Evolutionary conservation across 2,113 vertebrate species (phyloP).

Genomic region (Phylloscopus whistleri): DNA sequence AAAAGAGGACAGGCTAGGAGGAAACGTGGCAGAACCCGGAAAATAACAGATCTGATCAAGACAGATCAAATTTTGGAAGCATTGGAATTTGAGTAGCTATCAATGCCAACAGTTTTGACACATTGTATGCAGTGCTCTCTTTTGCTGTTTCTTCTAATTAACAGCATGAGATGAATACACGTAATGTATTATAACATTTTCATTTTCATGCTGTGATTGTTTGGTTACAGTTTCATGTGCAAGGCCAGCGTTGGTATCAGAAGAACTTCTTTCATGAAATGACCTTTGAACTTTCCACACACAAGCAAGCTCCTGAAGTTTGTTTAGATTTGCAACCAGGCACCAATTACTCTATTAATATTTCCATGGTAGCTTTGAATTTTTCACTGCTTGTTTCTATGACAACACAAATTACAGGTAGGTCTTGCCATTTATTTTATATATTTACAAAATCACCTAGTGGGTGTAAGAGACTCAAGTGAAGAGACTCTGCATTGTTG

Average conservation of each 20-base stretch:
- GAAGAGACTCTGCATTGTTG: background rate
- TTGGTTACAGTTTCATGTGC: constrained; percentile 69
- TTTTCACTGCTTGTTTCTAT: constrained; percentile 64
- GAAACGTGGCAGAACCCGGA: background rate
- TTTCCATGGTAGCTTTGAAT: constrained; percentile 75
- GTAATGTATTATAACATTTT: background rate
- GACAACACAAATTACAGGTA: constrained; percentile 84
- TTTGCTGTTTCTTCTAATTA: background rate
- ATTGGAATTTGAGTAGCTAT: background rate
- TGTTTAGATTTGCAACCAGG: constrained; percentile 85
- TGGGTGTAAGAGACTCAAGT: background rate
- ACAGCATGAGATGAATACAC: background rate
- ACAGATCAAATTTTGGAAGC: background rate
- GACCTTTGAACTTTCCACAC: constrained; percentile 70
- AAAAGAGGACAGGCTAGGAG: background rate
- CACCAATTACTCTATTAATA: constrained; percentile 87
- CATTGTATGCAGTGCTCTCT: background rate
- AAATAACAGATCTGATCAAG: background rate
- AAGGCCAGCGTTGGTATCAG: constrained; percentile 76
- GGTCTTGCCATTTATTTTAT: background rate
- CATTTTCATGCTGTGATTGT: background rate
- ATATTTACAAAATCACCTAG: background rate
- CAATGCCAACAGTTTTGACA: background rate
- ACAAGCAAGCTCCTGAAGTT: constrained; percentile 69
- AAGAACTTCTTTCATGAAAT: constrained; percentile 76